Evolutionary conservation across 2,888 invertebrate species (phyloP), one percentile per base, ranked within the genome.

Genomic region (Andrena trimmerana): DNA sequence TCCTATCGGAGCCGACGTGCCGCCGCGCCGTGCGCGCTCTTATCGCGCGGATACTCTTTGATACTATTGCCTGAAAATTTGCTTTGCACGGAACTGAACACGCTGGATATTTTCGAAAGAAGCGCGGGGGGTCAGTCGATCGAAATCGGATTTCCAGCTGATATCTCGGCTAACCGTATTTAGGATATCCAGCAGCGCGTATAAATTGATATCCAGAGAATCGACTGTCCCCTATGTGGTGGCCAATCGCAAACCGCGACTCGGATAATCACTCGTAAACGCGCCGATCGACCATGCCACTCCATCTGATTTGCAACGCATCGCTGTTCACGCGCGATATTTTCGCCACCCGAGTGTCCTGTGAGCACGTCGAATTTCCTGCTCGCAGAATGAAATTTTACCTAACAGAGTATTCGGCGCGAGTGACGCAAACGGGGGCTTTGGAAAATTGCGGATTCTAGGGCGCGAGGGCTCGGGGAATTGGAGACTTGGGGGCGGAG

Each of bases 181-280:
- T 72, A 78, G 79, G 79, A 68, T 78, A 78, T 72, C 71, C 20
- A 71, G 60, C 79, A 36, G 67, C 36, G 63, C 62, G 60, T 79
- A 73, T 81, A 81, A 81, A 81, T 79, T 79, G 81, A 81, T 81
- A 81, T 79, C 73, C 73, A 57, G 8, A 62, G 36, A 59, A 72
- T 68, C 78, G 63, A 81, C 73, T 79, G 73, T 52, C 52, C 65
- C 16, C 50, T 42, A n/a, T 57, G 29, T 33, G 33, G 27, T 16
- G 29, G 57, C 66, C 73, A 65, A 69, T 69, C 80, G 60, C 81
- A 79, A 33, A 69, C 81, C 81, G 42, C 81, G 80, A 81, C 73
- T 79, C 80, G 80, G 69, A 79, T 81, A 79, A 81, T 73, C 80
- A 69, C 73, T 69, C 65, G 79, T 48, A 59, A 80, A 80, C 59